These are phyloP conservation scores for Drosophila incognita DNA, from an alignment of 2,888 invertebrate genomes.

Conservation along the genomic window DNA sequence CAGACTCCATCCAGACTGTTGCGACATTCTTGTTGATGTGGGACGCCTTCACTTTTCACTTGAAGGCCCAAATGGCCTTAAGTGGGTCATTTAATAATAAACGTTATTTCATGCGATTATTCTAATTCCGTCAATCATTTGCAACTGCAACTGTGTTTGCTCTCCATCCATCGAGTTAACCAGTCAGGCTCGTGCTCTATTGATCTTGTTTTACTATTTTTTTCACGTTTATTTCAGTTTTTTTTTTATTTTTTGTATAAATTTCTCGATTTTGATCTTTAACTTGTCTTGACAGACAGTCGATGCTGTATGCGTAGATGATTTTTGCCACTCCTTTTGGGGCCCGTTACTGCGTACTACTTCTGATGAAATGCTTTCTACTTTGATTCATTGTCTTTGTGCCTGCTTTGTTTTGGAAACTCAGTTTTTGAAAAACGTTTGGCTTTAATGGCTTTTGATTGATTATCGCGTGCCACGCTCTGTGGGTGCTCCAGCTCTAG, in stretches of 20 bases:
- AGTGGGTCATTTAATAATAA: conserved; percentile 82
- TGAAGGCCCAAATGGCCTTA: conserved; percentile 53
- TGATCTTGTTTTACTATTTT: conserved; percentile 61
- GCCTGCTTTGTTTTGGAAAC: conserved; percentile 51
- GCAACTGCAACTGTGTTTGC: conserved; percentile 67
- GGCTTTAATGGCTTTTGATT: conserved; percentile 81
- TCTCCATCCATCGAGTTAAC: conserved; percentile 14
- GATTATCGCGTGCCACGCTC: conserved; percentile 81
- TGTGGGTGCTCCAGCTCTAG: conserved; percentile 71
- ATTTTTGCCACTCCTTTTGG: conserved; percentile 76
- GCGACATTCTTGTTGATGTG: conserved; percentile 73
- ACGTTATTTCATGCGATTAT: conserved; percentile 64
- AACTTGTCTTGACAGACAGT: conserved; percentile 70
- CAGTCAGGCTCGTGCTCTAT: conserved; percentile 57
- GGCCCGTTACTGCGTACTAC: conserved; percentile 45
- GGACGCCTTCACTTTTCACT: conserved; percentile 78
- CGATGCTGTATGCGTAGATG: conserved; percentile 53
- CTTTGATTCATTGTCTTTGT: conserved; percentile 69
- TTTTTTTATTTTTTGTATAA: conserved; percentile 18
- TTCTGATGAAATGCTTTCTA: conserved; percentile 81
- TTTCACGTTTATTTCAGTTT: conserved; percentile 13
- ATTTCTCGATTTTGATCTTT: conserved; percentile 78
- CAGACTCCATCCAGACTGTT: conserved; percentile 32
- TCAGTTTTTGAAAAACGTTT: conserved; percentile 64
- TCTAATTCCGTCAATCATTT: conserved; percentile 82